phyloP scores from a whole-genome alignment of 1,140 invertebrate species.

The Calephelis nemesis region DNA sequence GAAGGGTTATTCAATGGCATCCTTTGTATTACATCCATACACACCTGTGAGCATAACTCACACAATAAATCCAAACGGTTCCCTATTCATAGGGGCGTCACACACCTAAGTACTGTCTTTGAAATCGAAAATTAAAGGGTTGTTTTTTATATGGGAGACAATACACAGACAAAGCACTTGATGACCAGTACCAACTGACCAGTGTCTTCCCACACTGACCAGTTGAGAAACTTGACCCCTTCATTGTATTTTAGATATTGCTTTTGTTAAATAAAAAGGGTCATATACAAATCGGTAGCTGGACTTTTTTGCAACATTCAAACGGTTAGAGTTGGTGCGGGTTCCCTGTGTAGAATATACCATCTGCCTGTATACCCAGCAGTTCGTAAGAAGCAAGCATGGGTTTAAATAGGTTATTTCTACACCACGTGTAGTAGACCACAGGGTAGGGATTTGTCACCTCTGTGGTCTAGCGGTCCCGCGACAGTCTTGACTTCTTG shows the following conservation, averaged over 20 bases:
- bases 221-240: slow-evolving; percentile 64
- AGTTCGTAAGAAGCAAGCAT: too few species aligned
- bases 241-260: slow-evolving; percentile 50
- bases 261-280: slow-evolving; percentile 55
- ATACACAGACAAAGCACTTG: slow-evolving; percentile 60
- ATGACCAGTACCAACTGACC: slow-evolving; percentile 66
- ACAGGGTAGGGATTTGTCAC: too few species aligned
- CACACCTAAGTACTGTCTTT: slow-evolving; percentile 56
- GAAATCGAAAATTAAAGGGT: slow-evolving; percentile 57
- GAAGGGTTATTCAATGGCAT: slow-evolving; percentile 20
- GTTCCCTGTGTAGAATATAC: too few species aligned
- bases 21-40: slow-evolving; percentile 26
- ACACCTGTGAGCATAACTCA: slow-evolving; percentile 43
- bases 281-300: slow-evolving; percentile 47
- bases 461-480: too few species aligned
- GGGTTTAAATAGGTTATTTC: too few species aligned
- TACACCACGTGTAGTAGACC: too few species aligned
- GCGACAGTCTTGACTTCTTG: too few species aligned
- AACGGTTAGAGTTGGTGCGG: slow-evolving; percentile 49
- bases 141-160: slow-evolving; percentile 59
- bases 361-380: too few species aligned
- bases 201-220: slow-evolving; percentile 40
- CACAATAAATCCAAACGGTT: slow-evolving; percentile 51
- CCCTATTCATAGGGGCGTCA: slow-evolving; percentile 55
- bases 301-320: slow-evolving; percentile 59